Evolutionary conservation across 2,888 invertebrate species (phyloP).

Genomic region (Bombylius major): DNA sequence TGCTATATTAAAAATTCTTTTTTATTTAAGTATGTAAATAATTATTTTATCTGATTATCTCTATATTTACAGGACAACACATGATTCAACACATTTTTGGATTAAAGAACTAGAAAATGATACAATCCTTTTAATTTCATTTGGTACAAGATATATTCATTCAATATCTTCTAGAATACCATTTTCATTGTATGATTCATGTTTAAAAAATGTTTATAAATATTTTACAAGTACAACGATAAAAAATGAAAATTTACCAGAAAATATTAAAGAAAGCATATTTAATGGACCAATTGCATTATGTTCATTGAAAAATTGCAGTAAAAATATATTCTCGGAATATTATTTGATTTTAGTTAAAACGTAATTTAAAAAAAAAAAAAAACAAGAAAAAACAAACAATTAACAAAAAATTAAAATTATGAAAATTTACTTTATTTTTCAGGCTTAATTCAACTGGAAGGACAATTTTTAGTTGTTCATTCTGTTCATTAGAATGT

Average conservation of each 20-base stretch:
- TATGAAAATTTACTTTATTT: too few relatives aligned
- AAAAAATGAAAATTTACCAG: not conserved
- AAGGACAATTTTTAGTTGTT: conserved; percentile 26
- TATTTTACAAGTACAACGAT: not conserved
- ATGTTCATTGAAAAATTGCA: conserved; percentile 28
- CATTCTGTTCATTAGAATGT: conserved; percentile 30
- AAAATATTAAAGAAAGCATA: not conserved
- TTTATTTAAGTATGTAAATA: too few relatives aligned
- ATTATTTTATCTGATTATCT: too few relatives aligned
- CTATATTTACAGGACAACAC: not conserved
- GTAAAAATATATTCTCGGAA: conserved; percentile 28
- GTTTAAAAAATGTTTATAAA: not conserved
- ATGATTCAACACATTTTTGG: not conserved
- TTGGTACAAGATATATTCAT: not conserved
- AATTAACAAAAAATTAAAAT: conserved; percentile 9
- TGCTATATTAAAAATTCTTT: too few relatives aligned
- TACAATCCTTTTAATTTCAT: not conserved
- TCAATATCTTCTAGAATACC: not conserved
- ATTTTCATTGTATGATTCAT: not conserved
- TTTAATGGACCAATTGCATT: conserved; percentile 22
- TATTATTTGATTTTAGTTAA: conserved; percentile 34
- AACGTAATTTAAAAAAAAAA: conserved; percentile 19
- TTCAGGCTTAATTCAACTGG: too few relatives aligned
- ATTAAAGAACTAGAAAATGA: not conserved
- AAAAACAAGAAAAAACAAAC: not conserved